phyloP scores from a whole-genome alignment of 2,888 invertebrate genomes.

The Eugnorisma glareosa region DNA sequence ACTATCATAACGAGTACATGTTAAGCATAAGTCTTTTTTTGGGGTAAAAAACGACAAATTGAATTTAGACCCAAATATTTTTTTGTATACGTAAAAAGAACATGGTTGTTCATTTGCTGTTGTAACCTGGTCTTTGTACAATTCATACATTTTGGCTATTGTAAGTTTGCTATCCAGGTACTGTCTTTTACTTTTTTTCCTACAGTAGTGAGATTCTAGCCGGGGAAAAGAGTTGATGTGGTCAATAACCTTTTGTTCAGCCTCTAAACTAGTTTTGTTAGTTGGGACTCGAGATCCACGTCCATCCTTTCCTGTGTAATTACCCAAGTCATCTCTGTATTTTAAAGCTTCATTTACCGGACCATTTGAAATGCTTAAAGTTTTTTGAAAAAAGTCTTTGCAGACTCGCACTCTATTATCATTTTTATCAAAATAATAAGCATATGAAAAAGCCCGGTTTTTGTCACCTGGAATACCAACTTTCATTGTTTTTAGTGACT shows the following conservation, averaged over 20 bases:
- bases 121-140: conserved; percentile 37
- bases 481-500: conserved; percentile 11
- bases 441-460: background rate
- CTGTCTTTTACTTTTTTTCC: conserved; percentile 42
- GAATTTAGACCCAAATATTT: too few species aligned
- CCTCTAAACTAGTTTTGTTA: conserved; percentile 10
- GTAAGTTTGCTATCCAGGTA: conserved; percentile 34
- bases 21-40: too few species aligned
- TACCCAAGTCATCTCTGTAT: conserved; percentile 21
- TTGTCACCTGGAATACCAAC: background rate
- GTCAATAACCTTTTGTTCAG: conserved; percentile 22
- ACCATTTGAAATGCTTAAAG: conserved; percentile 40
- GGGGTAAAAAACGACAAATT: too few species aligned
- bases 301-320: conserved; percentile 2
- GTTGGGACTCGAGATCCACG: conserved; percentile 10
- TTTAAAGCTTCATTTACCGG: conserved; percentile 29
- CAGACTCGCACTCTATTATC: background rate
- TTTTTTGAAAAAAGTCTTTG: background rate
- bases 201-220: conserved; percentile 53
- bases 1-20: too few species aligned
- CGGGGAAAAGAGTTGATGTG: conserved; percentile 46
- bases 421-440: conserved; percentile 1
- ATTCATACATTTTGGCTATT: conserved; percentile 50
- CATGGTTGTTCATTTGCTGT: conserved; percentile 12
- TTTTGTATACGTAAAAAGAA: conserved; percentile 6